These are phyloP conservation scores for Onthophagus taurus DNA, from an alignment of 1,140 invertebrate genomes.

Conservation along the genomic window DNA sequence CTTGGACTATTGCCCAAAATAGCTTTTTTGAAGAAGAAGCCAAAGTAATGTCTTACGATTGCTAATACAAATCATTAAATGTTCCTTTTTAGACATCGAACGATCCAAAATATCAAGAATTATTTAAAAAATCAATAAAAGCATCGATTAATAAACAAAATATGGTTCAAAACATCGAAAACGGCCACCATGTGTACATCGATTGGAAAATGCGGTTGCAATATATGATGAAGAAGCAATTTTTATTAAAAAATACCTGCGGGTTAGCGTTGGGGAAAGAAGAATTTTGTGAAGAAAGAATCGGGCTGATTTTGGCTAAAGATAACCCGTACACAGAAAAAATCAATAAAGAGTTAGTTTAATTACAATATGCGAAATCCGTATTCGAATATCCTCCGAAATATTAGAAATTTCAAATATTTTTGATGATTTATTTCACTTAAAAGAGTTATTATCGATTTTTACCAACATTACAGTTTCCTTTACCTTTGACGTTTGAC, in stretches of 20 bases:
- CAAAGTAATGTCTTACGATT: too few species aligned
- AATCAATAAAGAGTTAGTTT: constrained; percentile 51
- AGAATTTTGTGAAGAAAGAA: constrained; percentile 69
- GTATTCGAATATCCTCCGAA: too few species aligned
- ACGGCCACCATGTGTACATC: constrained; percentile 61
- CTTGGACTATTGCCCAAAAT: constrained; percentile 65
- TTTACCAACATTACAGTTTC: too few species aligned
- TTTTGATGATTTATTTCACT: too few species aligned
- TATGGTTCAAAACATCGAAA: constrained; percentile 50
- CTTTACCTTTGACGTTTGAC: too few species aligned
- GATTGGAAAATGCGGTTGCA: constrained; percentile 70
- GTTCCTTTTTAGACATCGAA: constrained; percentile 41
- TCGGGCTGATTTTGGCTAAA: constrained; percentile 61
- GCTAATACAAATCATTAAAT: too few species aligned
- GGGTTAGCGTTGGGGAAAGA: constrained; percentile 60
- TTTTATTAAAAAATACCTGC: constrained; percentile 51
- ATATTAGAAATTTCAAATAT: too few species aligned
- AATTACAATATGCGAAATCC: too few species aligned
- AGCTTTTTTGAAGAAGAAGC: constrained; percentile 66
- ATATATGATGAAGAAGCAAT: constrained; percentile 56
- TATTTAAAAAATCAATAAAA: constrained; percentile 46
- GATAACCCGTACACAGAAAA: constrained; percentile 63
- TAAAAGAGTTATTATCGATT: too few species aligned
- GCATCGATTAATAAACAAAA: constrained; percentile 39
- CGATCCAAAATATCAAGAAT: constrained; percentile 42